Evolutionary conservation across 2,797 vertebrate species (phyloP), one percentile per base, ranked within the genome.

Genomic region (Poeciliopsis gracilis): DNA sequence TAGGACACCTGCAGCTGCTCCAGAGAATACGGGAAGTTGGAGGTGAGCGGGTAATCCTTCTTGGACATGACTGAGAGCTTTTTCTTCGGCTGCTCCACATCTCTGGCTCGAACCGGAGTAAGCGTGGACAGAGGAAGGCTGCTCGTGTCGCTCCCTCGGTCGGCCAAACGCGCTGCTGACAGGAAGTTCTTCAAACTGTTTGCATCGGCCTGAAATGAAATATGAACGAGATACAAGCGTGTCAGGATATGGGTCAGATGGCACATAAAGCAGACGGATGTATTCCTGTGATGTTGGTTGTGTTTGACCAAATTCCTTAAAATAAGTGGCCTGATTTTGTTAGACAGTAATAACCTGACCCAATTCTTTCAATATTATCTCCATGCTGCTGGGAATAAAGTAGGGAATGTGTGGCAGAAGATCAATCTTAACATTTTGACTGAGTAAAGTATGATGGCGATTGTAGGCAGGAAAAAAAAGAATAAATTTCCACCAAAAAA

Each of bases 1-100:
- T 97, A 98, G 0, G 98, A 99, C 82, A 97, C 94, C 86, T 99
- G 97, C 84, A 99, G 97, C 72, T 97, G 96, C 87, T 99, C 97
- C 80, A 99, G 94, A 33, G 97, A 97, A 87, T 95, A 96, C 0
- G 98, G 98, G 80, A 99, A 99, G 94, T 78, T 97, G 77, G 95
- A 97, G 46, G 96, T 97, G 80, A 99, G 93, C 1, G 98, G 98
- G 78, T 99, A 99, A 84, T 99, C 97, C 85, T 96, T 98, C 90
- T 96, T 97, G 28, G 97, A 98, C 12, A 96, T 92, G 28, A 99
- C 97, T 51, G 95, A 90, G 92, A 99, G 96, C 88, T 97, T 99
- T 80, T 96, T 96, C 94, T 97, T 98, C 45, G 97, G 97, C 38
- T 98, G 98, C 86, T 99, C 97, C 45, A 99, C 97, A 1, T 99